These are phyloP conservation scores for Achroia grisella DNA, from an alignment of 1,140 invertebrate genomes.

Conservation along the genomic window DNA sequence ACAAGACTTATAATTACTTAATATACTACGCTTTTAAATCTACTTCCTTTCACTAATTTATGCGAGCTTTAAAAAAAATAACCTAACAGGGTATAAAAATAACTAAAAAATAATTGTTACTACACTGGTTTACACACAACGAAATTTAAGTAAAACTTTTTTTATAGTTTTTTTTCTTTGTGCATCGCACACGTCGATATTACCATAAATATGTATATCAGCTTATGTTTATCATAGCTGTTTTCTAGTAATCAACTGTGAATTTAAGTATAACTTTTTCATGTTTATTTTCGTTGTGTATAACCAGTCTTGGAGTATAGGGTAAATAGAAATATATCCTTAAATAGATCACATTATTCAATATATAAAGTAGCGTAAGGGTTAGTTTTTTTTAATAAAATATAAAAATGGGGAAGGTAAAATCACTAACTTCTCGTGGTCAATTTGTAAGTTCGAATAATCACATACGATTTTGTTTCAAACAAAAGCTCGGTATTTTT, in stretches of 20 bases:
- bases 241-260: no score
- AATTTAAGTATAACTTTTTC: no score
- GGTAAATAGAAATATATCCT: slow-evolving; percentile 24
- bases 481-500: slow-evolving; percentile 36
- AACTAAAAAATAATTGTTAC: slow-evolving; percentile 1
- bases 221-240: no score
- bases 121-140: background rate
- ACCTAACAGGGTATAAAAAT: slow-evolving; percentile 23
- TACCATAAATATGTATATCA: no score
- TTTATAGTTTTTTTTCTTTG: no score
- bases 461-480: slow-evolving; percentile 30
- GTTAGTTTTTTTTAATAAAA: slow-evolving; percentile 32
- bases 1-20: slow-evolving; percentile 34
- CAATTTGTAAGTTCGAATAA: slow-evolving; percentile 40
- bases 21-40: slow-evolving; percentile 35
- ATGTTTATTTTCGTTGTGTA: no score
- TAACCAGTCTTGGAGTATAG: background rate
- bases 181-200: no score
- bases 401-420: slow-evolving; percentile 37
- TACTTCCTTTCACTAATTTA: slow-evolving; percentile 32
- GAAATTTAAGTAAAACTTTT: no score
- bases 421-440: slow-evolving; percentile 59
- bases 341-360: slow-evolving; percentile 33
- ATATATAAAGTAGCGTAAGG: slow-evolving; percentile 28
- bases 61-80: slow-evolving; percentile 21